Conservation (phyloP, 2,797 vertebrate species). For the Catharus ustulatus region DNA sequence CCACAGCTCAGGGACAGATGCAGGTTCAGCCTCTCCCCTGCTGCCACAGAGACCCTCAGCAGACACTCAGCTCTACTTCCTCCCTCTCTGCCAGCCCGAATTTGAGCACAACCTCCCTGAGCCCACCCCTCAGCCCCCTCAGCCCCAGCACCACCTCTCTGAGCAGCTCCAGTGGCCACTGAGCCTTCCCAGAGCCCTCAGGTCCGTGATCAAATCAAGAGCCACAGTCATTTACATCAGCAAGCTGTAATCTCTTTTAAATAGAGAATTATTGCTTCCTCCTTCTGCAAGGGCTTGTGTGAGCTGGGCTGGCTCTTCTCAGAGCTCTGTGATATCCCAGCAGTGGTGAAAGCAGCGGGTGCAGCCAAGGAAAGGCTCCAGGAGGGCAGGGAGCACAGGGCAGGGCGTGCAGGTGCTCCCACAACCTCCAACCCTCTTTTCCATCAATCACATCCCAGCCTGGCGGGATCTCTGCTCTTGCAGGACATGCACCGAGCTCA, state of each 20-base stretch:
- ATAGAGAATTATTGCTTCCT: slow-evolving; percentile 58
- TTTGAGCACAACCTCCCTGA: background rate
- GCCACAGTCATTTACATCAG: background rate
- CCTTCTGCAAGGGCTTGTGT: background rate
- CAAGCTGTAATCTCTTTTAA: slow-evolving; percentile 39
- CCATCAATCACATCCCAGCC: background rate
- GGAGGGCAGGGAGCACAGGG: background rate
- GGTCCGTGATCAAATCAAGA: slow-evolving; percentile 26
- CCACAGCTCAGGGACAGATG: background rate
- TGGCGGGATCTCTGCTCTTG: background rate
- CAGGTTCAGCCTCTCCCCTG: background rate
- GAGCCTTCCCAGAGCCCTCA: background rate
- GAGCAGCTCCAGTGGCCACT: background rate
- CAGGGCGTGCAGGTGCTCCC: accelerated
- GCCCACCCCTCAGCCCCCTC: background rate
- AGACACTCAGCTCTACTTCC: background rate
- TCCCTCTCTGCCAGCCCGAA: background rate
- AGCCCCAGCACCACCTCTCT: background rate
- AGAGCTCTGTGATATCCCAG: background rate
- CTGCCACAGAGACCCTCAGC: accelerated
- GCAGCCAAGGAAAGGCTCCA: accelerated
- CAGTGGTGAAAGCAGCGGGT: background rate
- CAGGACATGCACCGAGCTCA: accelerated
- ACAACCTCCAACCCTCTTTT: background rate
- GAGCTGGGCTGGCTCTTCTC: background rate